Evolutionary conservation across 2,888 invertebrate genomes (phyloP), one percentile per base, ranked within the genome.

Genomic region (Cyaniris semiargus): DNA sequence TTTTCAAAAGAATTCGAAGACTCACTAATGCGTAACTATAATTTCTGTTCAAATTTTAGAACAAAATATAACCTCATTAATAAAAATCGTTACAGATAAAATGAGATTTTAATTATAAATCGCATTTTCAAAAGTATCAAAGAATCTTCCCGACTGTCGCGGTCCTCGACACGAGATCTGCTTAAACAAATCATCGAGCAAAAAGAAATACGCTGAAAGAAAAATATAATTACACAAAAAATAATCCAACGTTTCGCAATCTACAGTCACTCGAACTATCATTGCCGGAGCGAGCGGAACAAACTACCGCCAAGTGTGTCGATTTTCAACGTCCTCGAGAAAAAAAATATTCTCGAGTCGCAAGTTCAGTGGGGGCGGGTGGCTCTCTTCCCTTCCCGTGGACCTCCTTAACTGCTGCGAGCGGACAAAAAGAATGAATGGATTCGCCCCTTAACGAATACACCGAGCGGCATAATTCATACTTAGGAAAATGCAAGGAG

Each of bases 401-500:
- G 90, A 90, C 91, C 93, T 92, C 93, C 93, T 93, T 94, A 92
- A 92, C 91, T 90, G 92, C 88, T 89, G 85, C 84, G 84, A 88
- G 88, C 92, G 93, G 92, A 93, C 94, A 93, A 94, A 94, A 94
- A 93, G 93, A 94, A 93, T 93, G 93, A 93, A 94, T 93, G 88
- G 92, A 93, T 92, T 92, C 92, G 92, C 93, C 93, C 92, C 94
- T 91, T 93, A 93, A 91, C 93, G 93, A 93, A 92, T 92, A 93
- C 92, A 93, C 93, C 93, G 93, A 93, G 88, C 93, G 93, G 92
- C 90, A 93, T 94, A 94, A 94, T 94, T 94, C 91, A 92, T 93
- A 93, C 93, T 93, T 93, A 93, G 90, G 88, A 91, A 90, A 92
- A 87, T 89, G 92, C 88, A 92, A 93, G 93, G 92, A 93, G 92